Evolutionary conservation across 2,888 invertebrate genomes (phyloP).

Genomic region (Autographa pulchrina): DNA sequence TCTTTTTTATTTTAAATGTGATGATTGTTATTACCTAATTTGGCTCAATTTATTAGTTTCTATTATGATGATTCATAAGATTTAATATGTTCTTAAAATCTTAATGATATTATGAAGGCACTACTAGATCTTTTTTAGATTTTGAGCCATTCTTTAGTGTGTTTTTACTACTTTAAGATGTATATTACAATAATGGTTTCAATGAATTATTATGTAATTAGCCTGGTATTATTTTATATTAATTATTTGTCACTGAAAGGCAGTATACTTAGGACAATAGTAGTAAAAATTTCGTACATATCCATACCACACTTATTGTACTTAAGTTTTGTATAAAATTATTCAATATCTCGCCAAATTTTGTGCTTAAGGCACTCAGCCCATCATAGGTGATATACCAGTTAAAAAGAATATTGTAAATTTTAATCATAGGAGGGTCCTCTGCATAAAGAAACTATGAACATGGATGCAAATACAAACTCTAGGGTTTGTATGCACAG

Average conservation of each 20-base stretch:
- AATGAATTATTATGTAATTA: constrained; percentile 9
- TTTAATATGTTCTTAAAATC: not conserved
- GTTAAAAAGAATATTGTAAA: constrained; percentile 18
- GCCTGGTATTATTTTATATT: constrained; percentile 4
- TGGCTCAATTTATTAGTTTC: not conserved
- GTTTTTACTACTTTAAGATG: not conserved
- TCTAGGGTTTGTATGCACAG: constrained; percentile 94
- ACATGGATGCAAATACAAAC: constrained; percentile 95
- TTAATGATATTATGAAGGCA: not conserved
- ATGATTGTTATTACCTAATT: not conserved
- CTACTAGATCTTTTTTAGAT: not conserved
- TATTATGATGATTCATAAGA: not conserved
- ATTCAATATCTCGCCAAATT: constrained; percentile 1
- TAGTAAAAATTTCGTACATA: constrained; percentile 15
- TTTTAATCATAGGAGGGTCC: constrained; percentile 89
- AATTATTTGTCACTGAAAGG: constrained; percentile 47
- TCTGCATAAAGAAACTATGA: constrained; percentile 90
- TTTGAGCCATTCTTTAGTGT: not conserved
- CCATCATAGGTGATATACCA: constrained; percentile 13
- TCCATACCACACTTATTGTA: not conserved
- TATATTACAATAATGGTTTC: not conserved
- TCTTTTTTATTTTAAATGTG: not conserved
- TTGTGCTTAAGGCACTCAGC: constrained; percentile 47
- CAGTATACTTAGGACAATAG: constrained; percentile 32
- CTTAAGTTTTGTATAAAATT: constrained; percentile 11